Evolutionary conservation across 2,888 invertebrate genomes (phyloP).

Genomic region (Hypolimnas misippus): DNA sequence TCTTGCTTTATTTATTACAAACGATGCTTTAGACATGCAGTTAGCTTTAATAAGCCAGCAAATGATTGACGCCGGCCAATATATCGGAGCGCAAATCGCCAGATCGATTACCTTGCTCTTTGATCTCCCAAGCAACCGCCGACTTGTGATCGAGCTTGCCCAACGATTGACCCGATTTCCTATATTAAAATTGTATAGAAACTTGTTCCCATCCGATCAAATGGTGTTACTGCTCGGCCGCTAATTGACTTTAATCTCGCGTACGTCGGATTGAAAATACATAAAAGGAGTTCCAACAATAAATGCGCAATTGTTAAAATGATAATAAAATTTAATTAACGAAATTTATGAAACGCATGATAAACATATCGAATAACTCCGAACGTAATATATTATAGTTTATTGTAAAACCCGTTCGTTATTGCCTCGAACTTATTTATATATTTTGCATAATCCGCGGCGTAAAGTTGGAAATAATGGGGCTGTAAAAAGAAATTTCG

Average conservation of each 20-base stretch:
- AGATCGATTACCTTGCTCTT: slow-evolving; percentile 37
- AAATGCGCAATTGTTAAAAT: not conserved
- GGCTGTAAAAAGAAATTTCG: slow-evolving; percentile 66
- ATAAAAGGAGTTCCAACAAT: slow-evolving; percentile 4
- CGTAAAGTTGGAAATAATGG: slow-evolving; percentile 59
- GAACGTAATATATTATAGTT: slow-evolving; percentile 16
- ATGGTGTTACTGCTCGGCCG: slow-evolving; percentile 10
- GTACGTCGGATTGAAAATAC: slow-evolving; percentile 12
- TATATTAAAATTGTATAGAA: slow-evolving; percentile 34
- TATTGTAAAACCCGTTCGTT: slow-evolving; percentile 14
- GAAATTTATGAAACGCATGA: not conserved
- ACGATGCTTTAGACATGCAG: slow-evolving; percentile 17
- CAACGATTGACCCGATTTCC: slow-evolving; percentile 30
- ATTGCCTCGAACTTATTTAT: slow-evolving; percentile 47
- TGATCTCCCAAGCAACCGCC: slow-evolving; percentile 36
- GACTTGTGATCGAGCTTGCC: slow-evolving; percentile 32
- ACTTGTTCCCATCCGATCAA: slow-evolving; percentile 23
- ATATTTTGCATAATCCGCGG: slow-evolving; percentile 54
- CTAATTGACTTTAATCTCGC: slow-evolving; percentile 29
- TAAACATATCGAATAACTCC: not conserved
- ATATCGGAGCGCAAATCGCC: slow-evolving; percentile 34
- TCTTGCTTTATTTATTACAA: slow-evolving; percentile 15
- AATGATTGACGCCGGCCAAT: slow-evolving; percentile 31
- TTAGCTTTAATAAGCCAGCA: slow-evolving; percentile 22
- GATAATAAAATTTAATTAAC: slow-evolving; percentile 6